Evolutionary conservation across 2,888 invertebrate genomes (phyloP).

Genomic region (Calameuta filiformis): DNA sequence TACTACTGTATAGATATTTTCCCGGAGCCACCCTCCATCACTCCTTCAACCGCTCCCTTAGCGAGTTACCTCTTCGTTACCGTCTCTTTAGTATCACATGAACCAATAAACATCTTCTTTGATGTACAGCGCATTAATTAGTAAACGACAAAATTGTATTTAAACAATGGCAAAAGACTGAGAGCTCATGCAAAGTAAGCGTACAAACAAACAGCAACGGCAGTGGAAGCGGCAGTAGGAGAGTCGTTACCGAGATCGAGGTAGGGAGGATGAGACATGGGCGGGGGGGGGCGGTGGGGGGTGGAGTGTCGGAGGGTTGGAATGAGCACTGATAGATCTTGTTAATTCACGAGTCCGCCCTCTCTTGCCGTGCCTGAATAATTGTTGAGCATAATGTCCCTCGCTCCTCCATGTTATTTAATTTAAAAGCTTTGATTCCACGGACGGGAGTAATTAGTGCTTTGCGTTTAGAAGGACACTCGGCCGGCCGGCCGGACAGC

Average conservation of each 20-base stretch:
- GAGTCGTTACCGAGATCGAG: slow-evolving; percentile 43
- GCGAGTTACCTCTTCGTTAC: slow-evolving; percentile 65
- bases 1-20: slow-evolving; percentile 49
- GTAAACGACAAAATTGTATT: slow-evolving; percentile 74
- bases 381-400: slow-evolving; percentile 51
- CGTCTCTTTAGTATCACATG: slow-evolving; percentile 68
- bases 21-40: slow-evolving; percentile 38
- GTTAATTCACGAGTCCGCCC: slow-evolving; percentile 52
- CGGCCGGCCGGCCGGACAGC: slow-evolving; percentile 1
- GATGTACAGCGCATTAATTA: slow-evolving; percentile 71
- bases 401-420: slow-evolving; percentile 37
- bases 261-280: slow-evolving; percentile 10
- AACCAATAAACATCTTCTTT: slow-evolving; percentile 70
- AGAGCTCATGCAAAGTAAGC: slow-evolving; percentile 53
- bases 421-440: slow-evolving; percentile 48
- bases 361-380: slow-evolving; percentile 39
- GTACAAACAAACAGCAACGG: slow-evolving; percentile 48
- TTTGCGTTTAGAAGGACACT: slow-evolving; percentile 16
- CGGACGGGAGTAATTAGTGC: slow-evolving; percentile 39
- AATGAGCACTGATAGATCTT: slow-evolving; percentile 48
- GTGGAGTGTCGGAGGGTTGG: slow-evolving; percentile 23
- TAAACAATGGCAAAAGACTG: slow-evolving; percentile 68
- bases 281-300: not conserved
- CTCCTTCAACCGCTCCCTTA: slow-evolving; percentile 60
- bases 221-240: slow-evolving; percentile 29